phyloP scores from a whole-genome alignment of 2,888 invertebrate species.

The Himalopsyche japonica region DNA sequence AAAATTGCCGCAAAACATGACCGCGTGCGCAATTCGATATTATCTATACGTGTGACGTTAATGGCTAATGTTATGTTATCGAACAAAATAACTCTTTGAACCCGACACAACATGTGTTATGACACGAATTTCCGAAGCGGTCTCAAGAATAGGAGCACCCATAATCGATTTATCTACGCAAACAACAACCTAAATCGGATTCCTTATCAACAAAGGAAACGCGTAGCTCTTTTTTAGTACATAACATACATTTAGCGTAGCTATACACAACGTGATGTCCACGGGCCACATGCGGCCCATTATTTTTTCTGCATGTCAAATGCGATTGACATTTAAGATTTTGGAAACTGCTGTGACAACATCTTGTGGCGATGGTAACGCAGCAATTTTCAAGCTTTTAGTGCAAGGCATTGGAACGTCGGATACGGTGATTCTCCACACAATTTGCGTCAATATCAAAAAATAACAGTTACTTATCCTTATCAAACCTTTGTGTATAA shows the following conservation, averaged over 20 bases:
- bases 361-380: constrained; percentile 75
- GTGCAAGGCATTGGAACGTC: constrained; percentile 98
- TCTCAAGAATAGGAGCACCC: background rate
- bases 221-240: background rate
- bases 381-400: constrained; percentile 76
- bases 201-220: background rate
- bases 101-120: background rate
- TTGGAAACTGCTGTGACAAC: constrained; percentile 78
- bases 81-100: background rate
- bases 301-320: no score
- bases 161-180: background rate
- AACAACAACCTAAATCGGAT: background rate
- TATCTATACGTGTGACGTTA: background rate
- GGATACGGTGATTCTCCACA: constrained; percentile 86
- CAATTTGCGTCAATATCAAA: no score
- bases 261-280: no score
- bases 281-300: no score
- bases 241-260: no score
- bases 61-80: background rate
- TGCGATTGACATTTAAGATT: constrained; percentile 72
- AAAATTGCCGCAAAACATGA: background rate
- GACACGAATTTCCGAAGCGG: background rate
- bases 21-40: background rate
- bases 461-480: no score
- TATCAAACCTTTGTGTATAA: no score